These are phyloP conservation scores for Ptilonorhynchus violaceus DNA, from an alignment of 2,113 vertebrate species.

Conservation along the genomic window DNA sequence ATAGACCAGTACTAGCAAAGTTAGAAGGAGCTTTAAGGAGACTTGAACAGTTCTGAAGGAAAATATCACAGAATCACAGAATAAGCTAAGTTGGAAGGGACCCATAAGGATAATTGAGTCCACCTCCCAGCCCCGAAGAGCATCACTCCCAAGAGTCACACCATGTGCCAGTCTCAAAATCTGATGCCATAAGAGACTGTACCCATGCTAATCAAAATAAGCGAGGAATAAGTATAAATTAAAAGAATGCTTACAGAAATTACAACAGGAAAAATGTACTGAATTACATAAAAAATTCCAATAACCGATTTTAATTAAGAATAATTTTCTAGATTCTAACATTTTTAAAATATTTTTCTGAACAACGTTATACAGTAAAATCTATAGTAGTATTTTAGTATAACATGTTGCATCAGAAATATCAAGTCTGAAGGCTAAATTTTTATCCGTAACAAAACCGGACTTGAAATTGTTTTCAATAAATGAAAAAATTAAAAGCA, in stretches of 20 bases:
- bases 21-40: neutral
- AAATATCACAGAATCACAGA: neutral
- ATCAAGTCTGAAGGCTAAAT: neutral
- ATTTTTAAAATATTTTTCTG: neutral
- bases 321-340: neutral
- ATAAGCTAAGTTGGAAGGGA: neutral
- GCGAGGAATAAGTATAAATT: neutral
- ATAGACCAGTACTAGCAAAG: neutral
- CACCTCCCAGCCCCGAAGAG: neutral
- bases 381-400: neutral
- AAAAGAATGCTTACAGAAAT: neutral
- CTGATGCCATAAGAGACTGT: neutral
- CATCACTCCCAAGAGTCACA: neutral
- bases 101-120: neutral
- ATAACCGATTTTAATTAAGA: neutral
- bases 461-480: neutral
- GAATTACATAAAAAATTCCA: neutral
- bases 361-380: neutral
- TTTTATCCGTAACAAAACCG: neutral
- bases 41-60: neutral
- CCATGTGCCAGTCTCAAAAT: neutral
- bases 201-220: neutral
- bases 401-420: neutral
- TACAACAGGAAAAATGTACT: neutral
- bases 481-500: neutral